These are phyloP conservation scores for Stratiomys singularior DNA, from an alignment of 2,888 invertebrate genomes.

Conservation along the genomic window DNA sequence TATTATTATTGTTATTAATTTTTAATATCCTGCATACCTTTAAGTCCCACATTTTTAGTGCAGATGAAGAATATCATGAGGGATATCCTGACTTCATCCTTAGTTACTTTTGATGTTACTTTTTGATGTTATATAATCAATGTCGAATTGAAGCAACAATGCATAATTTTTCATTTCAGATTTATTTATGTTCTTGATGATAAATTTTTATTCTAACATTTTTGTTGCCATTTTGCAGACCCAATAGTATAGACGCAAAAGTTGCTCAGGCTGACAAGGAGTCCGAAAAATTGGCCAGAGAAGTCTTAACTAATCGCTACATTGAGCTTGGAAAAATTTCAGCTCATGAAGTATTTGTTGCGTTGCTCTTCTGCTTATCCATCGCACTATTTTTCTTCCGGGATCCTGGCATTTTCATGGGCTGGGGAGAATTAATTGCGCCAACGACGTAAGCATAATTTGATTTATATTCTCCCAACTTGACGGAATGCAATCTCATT, in stretches of 20 bases:
- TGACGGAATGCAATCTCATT: not conserved
- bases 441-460: constrained; percentile 60
- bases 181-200: too few species aligned
- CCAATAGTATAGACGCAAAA: constrained; percentile 69
- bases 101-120: too few species aligned
- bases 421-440: constrained; percentile 81
- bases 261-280: constrained; percentile 68
- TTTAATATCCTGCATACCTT: too few species aligned
- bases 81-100: too few species aligned
- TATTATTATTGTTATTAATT: too few species aligned
- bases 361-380: constrained; percentile 75
- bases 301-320: constrained; percentile 75
- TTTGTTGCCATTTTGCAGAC: constrained; percentile 60
- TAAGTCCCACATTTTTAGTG: too few species aligned
- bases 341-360: constrained; percentile 78
- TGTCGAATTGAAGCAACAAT: too few species aligned
- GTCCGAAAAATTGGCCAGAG: constrained; percentile 72
- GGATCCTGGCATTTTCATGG: constrained; percentile 83
- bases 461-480: not conserved
- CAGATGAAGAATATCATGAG: too few species aligned
- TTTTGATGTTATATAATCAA: too few species aligned
- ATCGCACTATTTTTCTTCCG: constrained; percentile 86
- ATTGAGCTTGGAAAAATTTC: constrained; percentile 78
- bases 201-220: too few species aligned
- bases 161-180: too few species aligned